Base-by-base conservation (phyloP, 2,797 vertebrate genomes). In the Orientallactaga sibirica region DNA sequence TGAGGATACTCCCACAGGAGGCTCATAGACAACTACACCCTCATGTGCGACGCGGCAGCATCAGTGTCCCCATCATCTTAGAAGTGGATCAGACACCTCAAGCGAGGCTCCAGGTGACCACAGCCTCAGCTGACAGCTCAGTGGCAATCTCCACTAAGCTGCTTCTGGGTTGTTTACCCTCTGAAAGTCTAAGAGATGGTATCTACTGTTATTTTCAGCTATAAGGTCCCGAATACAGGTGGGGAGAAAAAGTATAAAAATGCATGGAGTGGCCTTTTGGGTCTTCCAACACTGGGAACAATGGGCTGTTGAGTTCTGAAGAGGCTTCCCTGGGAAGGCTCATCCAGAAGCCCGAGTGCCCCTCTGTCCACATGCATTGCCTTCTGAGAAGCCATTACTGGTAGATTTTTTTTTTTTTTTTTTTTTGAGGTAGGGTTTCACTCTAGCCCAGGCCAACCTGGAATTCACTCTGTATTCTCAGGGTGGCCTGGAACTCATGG, bases 11-110 rank as follows among this genome's bases (percentile, higher is more conserved):
- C 3, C 1, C 4, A 27, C 33, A 10, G 37, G 43, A 64, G 70
- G n/a, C 68, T 41, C 20, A 18, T 0, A 5, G 11, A 91, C 66
- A 66, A 73, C 41, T 8, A 7, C 8, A 14, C 27, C 67, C 74
- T 52, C 10, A 1, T 0, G 0, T 1, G 16, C 25, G 2, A 2
- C 27, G 33, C 6, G 27, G 37, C 14, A 0, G 9, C 6, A 2
- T 0, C 27, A 7, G 24, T 5, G 7, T 11, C 33, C 68, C 24
- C 12, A 29, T 16, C 0, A 20, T 43, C 43, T 25, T 43, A 27
- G 18, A 68, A 7, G 58, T 20, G 19, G 48, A 19, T 14, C 64
- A 16, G n/a, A 55, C 7, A 29, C 19, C 71, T 27, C 2, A 3
- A 1, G 15, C 27, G 43, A 18, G 84, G 76, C 80, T 85, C 85